Conservation (phyloP, 2,888 invertebrate genomes). For the Drosophila multiciliata region DNA sequence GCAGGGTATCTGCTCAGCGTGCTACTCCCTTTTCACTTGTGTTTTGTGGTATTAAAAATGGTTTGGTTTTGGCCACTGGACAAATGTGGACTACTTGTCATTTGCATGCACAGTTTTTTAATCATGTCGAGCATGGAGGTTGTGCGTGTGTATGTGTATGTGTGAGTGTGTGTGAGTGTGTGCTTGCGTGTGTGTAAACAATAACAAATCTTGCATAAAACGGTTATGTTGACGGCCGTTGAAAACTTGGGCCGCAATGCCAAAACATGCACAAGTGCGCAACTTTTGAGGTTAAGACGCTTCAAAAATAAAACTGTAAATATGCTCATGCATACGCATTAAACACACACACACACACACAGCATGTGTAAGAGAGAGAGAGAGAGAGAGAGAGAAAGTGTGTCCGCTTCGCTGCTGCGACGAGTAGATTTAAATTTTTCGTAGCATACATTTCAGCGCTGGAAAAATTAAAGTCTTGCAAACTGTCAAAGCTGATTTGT, state of each 20-base stretch:
- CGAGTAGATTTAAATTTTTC: conserved; percentile 40
- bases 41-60: neutral
- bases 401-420: conserved; percentile 32
- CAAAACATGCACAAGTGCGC: conserved; percentile 63
- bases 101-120: conserved; percentile 45
- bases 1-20: conserved; percentile 6
- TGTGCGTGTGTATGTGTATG: neutral
- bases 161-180: conserved; percentile 7
- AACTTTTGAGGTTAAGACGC: conserved; percentile 78
- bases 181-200: conserved; percentile 58
- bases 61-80: conserved; percentile 11
- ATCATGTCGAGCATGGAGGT: conserved; percentile 55
- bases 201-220: conserved; percentile 71
- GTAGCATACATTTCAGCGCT: conserved; percentile 55
- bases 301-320: conserved; percentile 53
- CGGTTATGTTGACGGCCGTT: conserved; percentile 53
- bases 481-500: conserved; percentile 14
- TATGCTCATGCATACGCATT: conserved; percentile 17
- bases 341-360: neutral
- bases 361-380: neutral
- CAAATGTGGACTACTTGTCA: conserved; percentile 37
- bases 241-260: conserved; percentile 31
- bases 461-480: conserved; percentile 41
- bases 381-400: conserved; percentile 14
- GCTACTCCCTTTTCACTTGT: neutral